These are phyloP conservation scores for Pseudochromis fuscus DNA, from an alignment of 2,797 vertebrate genomes.

Conservation along the genomic window DNA sequence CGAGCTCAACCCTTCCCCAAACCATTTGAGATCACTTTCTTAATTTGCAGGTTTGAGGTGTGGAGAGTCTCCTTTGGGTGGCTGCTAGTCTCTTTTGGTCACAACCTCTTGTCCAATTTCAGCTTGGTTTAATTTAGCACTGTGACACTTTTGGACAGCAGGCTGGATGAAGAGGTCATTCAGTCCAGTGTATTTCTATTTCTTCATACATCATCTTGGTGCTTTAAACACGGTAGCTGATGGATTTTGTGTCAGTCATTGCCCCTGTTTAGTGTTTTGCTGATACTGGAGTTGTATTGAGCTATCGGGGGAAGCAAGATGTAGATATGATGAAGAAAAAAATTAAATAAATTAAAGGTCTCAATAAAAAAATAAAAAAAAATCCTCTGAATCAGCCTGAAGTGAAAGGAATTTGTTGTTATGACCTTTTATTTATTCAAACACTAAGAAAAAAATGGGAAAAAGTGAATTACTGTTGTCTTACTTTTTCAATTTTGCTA, in stretches of 20 bases:
- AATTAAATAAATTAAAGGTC: conserved; percentile 14
- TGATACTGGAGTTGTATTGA: conserved; percentile 20
- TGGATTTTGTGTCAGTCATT: conserved; percentile 18
- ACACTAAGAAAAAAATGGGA: background rate
- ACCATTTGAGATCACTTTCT: background rate
- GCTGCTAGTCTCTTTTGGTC: conserved; percentile 6
- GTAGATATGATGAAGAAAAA: conserved; percentile 12
- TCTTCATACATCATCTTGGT: conserved; percentile 16
- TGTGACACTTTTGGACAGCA: conserved; percentile 9
- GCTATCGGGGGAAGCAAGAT: background rate
- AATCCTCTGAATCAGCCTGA: conserved; percentile 15
- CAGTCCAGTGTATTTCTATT: conserved; percentile 36
- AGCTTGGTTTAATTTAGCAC: conserved; percentile 19
- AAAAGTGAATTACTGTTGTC: too few relatives aligned
- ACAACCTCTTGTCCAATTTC: conserved; percentile 17
- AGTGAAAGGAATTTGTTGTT: conserved; percentile 3
- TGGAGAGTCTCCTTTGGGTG: conserved; percentile 5
- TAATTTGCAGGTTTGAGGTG: conserved; percentile 20
- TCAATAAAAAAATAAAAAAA: conserved; percentile 2
- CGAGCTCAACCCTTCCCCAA: background rate
- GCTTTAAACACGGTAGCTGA: conserved; percentile 3
- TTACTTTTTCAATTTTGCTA: too few relatives aligned
- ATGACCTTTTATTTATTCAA: background rate
- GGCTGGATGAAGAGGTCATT: conserved; percentile 6
- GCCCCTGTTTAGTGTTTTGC: conserved; percentile 10